Conservation (phyloP, 2,797 vertebrate genomes). For the Acestrorhynchus altus region DNA sequence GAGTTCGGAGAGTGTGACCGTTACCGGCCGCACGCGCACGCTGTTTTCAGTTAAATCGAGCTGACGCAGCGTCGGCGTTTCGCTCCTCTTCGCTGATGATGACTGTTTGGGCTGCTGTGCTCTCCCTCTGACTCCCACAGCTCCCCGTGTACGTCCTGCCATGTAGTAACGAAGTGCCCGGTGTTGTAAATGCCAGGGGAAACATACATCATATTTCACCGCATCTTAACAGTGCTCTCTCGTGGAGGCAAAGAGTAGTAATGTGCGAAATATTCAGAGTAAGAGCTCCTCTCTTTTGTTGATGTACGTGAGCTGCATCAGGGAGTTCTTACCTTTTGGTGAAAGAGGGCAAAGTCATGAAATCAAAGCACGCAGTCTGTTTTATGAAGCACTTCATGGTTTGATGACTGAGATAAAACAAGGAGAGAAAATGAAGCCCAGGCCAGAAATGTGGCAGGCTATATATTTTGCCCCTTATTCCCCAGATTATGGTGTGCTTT, state of each 20-base stretch:
- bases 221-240: conserved; percentile 43
- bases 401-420: conserved; percentile 4
- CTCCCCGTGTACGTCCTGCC: too few relatives aligned
- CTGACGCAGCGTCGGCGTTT: too few relatives aligned
- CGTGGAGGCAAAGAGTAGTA: conserved; percentile 26
- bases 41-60: too few relatives aligned
- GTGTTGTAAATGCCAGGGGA: not conserved
- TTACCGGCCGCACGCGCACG: too few relatives aligned
- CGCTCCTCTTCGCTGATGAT: too few relatives aligned
- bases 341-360: conserved; percentile 8
- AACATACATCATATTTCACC: not conserved
- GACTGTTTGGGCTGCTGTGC: too few relatives aligned
- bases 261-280: not conserved
- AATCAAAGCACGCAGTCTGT: conserved; percentile 35
- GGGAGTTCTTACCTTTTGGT: conserved; percentile 12
- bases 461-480: not conserved
- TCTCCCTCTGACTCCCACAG: too few relatives aligned
- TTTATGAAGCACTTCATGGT: not conserved
- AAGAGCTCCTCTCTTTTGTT: not conserved
- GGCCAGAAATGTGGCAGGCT: not conserved
- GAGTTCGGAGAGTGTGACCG: too few relatives aligned
- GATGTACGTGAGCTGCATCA: not conserved
- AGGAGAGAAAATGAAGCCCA: not conserved
- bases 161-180: too few relatives aligned
- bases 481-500: not conserved